Conservation (phyloP, 2,113 vertebrate species). For the Sciurus niger region DNA sequence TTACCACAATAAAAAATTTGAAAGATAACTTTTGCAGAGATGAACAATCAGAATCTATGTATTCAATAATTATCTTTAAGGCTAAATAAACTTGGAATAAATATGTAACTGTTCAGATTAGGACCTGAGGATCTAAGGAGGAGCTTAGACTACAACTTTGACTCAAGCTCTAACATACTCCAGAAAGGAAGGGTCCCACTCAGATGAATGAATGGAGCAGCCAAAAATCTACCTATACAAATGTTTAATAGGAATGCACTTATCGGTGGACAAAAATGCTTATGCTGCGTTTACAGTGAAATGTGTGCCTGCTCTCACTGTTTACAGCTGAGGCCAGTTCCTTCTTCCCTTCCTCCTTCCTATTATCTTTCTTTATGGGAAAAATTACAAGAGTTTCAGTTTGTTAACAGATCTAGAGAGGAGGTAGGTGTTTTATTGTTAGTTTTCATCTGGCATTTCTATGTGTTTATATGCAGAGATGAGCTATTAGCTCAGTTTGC, state of each 20-base stretch:
- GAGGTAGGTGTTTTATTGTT: not conserved
- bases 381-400: not conserved
- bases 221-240: not conserved
- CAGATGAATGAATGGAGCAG: not conserved
- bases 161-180: not conserved
- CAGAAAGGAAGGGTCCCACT: not conserved
- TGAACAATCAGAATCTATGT: not conserved
- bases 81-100: slow-evolving; percentile 1
- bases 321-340: not conserved
- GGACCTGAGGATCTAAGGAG: not conserved
- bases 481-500: not conserved
- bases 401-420: not conserved
- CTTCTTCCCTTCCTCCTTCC: not conserved
- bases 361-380: not conserved
- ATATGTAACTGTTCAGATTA: slow-evolving; percentile 9
- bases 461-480: not conserved
- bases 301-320: not conserved
- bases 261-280: not conserved
- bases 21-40: slow-evolving; percentile 18
- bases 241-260: not conserved
- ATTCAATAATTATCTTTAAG: not conserved
- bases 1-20: not conserved
- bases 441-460: not conserved
- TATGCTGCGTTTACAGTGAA: not conserved
- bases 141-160: not conserved